These are phyloP conservation scores for Patiria miniata DNA, from an alignment of 35 echinoderm and acorn worm species.

Conservation along the genomic window DNA sequence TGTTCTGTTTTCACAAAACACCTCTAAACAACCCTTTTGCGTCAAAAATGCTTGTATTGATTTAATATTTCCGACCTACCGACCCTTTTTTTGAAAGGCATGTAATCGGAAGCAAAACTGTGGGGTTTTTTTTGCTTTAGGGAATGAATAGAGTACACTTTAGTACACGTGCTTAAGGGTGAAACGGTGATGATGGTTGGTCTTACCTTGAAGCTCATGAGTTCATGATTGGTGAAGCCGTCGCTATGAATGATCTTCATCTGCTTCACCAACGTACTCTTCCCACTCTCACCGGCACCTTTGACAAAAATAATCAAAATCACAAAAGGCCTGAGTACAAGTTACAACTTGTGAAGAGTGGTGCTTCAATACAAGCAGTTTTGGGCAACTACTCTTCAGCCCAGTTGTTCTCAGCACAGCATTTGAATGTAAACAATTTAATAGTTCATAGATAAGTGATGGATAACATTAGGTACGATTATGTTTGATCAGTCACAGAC, in stretches of 20 bases:
- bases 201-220: conserved; percentile 92
- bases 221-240: conserved; percentile 86
- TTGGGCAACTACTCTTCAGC: background rate
- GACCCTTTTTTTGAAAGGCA: too few relatives aligned
- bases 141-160: too few relatives aligned
- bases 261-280: conserved; percentile 97
- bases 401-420: background rate
- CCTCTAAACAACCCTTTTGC: too few relatives aligned
- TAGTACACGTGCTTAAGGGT: background rate
- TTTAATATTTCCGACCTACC: too few relatives aligned
- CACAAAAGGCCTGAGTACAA: background rate
- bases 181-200: background rate
- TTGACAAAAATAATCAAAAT: conserved; percentile 36
- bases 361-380: background rate
- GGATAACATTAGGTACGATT: too few relatives aligned
- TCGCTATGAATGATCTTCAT: conserved; percentile 99
- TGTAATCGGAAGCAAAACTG: too few relatives aligned
- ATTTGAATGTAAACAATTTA: background rate
- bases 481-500: too few relatives aligned
- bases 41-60: too few relatives aligned
- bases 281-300: conserved; percentile 98
- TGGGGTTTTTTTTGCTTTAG: too few relatives aligned
- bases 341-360: too few relatives aligned
- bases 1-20: too few relatives aligned
- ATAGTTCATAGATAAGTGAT: too few relatives aligned